Conservation (phyloP, 2,113 vertebrate species). For the Cyprinodon variegatus region DNA sequence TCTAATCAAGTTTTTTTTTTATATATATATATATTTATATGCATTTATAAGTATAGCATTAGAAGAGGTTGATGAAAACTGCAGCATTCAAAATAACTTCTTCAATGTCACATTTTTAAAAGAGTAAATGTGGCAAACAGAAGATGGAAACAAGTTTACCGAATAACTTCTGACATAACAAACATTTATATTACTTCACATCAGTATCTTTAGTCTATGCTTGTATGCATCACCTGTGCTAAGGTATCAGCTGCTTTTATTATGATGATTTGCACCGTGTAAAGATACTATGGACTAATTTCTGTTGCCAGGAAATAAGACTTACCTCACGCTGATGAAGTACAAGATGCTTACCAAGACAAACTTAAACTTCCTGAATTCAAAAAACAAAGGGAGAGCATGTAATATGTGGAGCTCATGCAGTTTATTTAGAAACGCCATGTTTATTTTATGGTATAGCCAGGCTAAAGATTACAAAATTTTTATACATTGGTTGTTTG, state of each 20-base stretch:
- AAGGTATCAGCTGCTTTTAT: neutral
- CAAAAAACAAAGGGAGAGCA: too few species aligned
- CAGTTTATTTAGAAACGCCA: neutral
- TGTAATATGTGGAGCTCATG: neutral
- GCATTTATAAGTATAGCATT: too few species aligned
- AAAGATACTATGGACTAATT: neutral
- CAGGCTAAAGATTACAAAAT: neutral
- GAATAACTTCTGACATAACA: neutral
- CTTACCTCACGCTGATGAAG: neutral
- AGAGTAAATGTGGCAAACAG: neutral
- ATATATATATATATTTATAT: too few species aligned
- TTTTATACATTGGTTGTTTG: conserved; percentile 26
- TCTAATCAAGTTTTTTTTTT: too few species aligned
- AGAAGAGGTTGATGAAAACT: too few species aligned
- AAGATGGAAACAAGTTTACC: neutral
- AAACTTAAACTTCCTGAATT: too few species aligned
- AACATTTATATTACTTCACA: too few species aligned
- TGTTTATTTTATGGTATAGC: neutral
- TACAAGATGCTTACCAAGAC: neutral
- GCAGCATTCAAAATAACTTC: too few species aligned
- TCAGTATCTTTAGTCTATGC: neutral
- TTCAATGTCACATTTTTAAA: too few species aligned
- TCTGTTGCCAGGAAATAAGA: neutral
- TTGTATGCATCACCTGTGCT: neutral
- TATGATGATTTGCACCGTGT: neutral